Conservation (phyloP, 2,888 invertebrate species). For the Taphrorychus bicolor region DNA sequence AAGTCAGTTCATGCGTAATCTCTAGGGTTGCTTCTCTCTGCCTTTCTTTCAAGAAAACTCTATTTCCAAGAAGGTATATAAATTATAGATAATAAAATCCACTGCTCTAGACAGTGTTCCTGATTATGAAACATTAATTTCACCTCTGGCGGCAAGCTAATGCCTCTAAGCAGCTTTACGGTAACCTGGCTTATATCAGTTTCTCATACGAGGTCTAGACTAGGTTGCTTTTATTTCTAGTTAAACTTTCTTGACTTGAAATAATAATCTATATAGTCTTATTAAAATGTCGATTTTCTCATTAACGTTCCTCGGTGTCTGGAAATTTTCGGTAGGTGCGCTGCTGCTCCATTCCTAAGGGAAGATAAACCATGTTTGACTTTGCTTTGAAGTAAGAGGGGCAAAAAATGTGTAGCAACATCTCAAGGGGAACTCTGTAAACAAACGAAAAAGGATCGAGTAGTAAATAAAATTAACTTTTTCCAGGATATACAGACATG, state of each 20-base stretch:
- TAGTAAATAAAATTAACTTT: no score
- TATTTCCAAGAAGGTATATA: conserved; percentile 45
- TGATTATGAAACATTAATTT: conserved; percentile 61
- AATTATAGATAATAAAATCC: conserved; percentile 58
- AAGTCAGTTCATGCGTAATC: no score
- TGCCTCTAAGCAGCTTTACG: conserved; percentile 44
- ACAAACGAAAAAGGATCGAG: no score
- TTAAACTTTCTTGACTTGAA: neutral
- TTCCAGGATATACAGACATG: no score
- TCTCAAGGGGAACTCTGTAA: no score
- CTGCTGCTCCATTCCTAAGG: no score
- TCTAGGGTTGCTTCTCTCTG: no score
- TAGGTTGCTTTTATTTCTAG: conserved; percentile 8
- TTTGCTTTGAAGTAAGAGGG: no score
- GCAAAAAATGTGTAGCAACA: no score
- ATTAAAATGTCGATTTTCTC: neutral
- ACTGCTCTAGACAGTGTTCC: conserved; percentile 57
- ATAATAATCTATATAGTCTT: neutral
- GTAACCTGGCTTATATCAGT: conserved; percentile 5
- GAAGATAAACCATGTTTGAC: neutral
- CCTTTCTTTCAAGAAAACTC: neutral
- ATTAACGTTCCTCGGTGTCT: no score
- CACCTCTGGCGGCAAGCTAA: conserved; percentile 55
- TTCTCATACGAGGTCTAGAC: conserved; percentile 11
- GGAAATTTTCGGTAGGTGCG: no score